Evolutionary conservation across 2,797 vertebrate genomes (phyloP).

Genomic region (Gouania willdenowi): DNA sequence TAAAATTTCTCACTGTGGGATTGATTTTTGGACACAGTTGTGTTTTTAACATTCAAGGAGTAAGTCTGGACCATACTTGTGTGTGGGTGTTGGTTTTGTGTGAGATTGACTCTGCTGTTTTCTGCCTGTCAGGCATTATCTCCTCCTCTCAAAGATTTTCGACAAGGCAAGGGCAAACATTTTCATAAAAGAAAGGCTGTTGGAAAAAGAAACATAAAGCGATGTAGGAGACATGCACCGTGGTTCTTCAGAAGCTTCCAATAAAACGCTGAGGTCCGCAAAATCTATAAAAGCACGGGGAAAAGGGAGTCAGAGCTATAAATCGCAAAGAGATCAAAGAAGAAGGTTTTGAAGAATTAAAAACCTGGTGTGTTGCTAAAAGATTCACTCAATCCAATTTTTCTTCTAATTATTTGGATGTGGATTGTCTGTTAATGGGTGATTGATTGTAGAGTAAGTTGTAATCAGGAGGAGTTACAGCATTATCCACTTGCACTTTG

Average conservation of each 20-base stretch:
- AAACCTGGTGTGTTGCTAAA: too few relatives aligned
- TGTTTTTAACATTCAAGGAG: conserved; percentile 2
- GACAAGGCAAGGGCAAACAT: conserved; percentile 49
- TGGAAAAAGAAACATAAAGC: conserved; percentile 27
- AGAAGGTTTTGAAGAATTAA: not conserved
- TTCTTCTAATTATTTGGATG: not conserved
- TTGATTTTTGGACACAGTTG: conserved; percentile 15
- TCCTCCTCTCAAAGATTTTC: conserved; percentile 26
- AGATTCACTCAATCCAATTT: not conserved
- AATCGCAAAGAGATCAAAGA: conserved; percentile 3
- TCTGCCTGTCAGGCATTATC: conserved; percentile 37
- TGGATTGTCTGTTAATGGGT: conserved; percentile 33
- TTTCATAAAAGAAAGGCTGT: conserved; percentile 40
- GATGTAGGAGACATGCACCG: conserved; percentile 8
- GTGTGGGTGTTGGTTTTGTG: conserved; percentile 19
- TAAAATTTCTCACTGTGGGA: conserved; percentile 15
- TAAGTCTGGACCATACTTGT: conserved; percentile 4
- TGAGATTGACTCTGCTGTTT: conserved; percentile 24
- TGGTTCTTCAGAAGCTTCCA: conserved; percentile 13
- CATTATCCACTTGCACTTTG: conserved; percentile 51
- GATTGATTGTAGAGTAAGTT: conserved; percentile 56
- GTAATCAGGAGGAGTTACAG: conserved; percentile 57
- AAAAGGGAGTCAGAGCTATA: conserved; percentile 1
- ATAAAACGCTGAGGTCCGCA: conserved; percentile 37
- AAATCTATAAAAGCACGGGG: conserved; percentile 14